A percentile compares a stretch with the other conserved stretches of the same genome.
Evolutionary conservation across 2,888 invertebrate species (phyloP).

Genomic region (Vanessa cardui): DNA sequence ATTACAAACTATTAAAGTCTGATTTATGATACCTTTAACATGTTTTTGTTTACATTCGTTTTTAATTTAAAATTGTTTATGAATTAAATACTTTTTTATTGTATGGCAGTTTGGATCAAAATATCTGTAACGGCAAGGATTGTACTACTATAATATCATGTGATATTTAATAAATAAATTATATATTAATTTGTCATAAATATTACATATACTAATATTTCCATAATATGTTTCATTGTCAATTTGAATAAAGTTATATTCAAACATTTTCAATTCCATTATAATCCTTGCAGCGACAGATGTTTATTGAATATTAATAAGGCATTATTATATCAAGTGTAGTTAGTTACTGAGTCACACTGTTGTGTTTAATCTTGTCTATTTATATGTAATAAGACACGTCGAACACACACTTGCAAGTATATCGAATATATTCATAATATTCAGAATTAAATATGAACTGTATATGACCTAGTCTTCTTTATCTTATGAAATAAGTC

Average conservation of each 20-base stretch:
- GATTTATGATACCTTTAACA: background rate
- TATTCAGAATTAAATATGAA: background rate
- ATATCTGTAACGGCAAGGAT: slow-evolving; percentile 3
- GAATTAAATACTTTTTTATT: too few relatives aligned
- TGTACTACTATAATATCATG: background rate
- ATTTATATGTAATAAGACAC: background rate
- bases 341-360: background rate
- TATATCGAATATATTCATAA: background rate
- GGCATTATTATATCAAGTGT: background rate
- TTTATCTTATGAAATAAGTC: background rate
- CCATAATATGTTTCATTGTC: too few relatives aligned
- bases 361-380: background rate
- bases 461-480: slow-evolving; percentile 1
- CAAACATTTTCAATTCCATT: slow-evolving; percentile 3
- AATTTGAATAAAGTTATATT: background rate
- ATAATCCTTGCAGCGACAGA: slow-evolving; percentile 1
- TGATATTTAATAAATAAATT: background rate
- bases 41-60: background rate
- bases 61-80: background rate
- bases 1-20: slow-evolving; percentile 6
- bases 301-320: slow-evolving; percentile 2
- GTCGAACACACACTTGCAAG: background rate
- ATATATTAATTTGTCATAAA: background rate
- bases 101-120: slow-evolving; percentile 12
- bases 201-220: background rate